A percentile compares a stretch with the other conserved stretches of the same genome.
phyloP scores from a whole-genome alignment of 2,888 invertebrate species.

The Octonoba sinensis region DNA sequence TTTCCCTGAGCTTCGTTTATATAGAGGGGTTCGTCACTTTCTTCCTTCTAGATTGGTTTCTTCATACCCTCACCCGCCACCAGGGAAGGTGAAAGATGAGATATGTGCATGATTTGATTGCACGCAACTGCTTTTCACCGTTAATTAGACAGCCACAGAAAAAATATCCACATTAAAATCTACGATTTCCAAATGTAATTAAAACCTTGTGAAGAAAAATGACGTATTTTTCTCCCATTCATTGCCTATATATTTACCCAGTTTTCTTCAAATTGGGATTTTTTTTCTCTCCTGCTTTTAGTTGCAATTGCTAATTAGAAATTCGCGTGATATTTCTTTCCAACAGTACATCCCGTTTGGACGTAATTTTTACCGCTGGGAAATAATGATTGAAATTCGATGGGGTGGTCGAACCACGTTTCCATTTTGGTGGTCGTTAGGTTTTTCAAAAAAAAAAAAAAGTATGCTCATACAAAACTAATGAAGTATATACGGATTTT shows the following conservation, averaged over 20 bases:
- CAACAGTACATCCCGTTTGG: background rate
- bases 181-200: slow-evolving; percentile 48
- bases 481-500: too few species aligned
- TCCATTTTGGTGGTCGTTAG: too few species aligned
- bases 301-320: slow-evolving; percentile 41
- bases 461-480: too few species aligned
- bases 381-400: background rate
- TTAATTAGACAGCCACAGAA: slow-evolving; percentile 18
- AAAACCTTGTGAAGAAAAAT: slow-evolving; percentile 41
- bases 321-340: slow-evolving; percentile 26
- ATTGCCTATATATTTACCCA: background rate
- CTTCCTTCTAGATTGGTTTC: background rate
- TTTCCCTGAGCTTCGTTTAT: too few species aligned
- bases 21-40: too few species aligned
- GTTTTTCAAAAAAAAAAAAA: too few species aligned
- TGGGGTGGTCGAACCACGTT: too few species aligned
- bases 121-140: slow-evolving; percentile 23
- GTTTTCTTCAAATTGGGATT: slow-evolving; percentile 1
- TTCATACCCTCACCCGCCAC: background rate
- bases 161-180: slow-evolving; percentile 11
- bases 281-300: slow-evolving; percentile 8
- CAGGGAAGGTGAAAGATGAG: slow-evolving; percentile 34
- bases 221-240: background rate
- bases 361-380: background rate
- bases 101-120: background rate